Percentiles rank a stretch among this genome's conserved stretches.
These are phyloP conservation scores for Toxotes jaculatrix DNA, from an alignment of 2,113 vertebrate species.

Conservation along the genomic window DNA sequence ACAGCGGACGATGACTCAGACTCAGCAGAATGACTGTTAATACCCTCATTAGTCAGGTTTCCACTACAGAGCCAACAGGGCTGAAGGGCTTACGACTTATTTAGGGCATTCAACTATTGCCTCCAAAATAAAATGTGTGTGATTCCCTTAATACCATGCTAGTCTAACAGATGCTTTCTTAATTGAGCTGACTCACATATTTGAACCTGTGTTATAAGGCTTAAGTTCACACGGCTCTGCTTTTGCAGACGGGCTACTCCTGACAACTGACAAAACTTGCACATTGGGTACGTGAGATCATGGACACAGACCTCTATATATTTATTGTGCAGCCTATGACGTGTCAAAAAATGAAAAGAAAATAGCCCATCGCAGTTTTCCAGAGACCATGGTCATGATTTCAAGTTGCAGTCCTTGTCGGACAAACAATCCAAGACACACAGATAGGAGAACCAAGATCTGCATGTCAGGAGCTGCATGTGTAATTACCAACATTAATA, in stretches of 20 bases:
- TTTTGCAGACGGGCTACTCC: not conserved
- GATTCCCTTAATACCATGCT: conserved; percentile 33
- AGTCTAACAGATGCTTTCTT: conserved; percentile 17
- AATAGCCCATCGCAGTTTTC: not conserved
- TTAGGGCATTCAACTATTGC: conserved; percentile 28
- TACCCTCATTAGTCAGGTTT: conserved; percentile 72
- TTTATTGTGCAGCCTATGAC: not conserved
- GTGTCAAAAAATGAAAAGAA: not conserved
- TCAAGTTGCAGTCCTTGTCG: not conserved
- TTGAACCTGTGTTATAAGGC: not conserved
- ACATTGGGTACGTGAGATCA: not conserved
- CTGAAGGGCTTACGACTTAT: conserved; percentile 49
- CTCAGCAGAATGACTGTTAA: conserved; percentile 61
- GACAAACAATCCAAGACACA: not conserved
- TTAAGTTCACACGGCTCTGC: not conserved
- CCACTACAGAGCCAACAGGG: conserved; percentile 50
- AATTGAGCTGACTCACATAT: conserved; percentile 29
- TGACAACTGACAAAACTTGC: not conserved
- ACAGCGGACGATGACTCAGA: conserved; percentile 64
- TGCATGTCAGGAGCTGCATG: not conserved
- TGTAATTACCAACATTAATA: not conserved
- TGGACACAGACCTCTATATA: not conserved
- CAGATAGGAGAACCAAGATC: not conserved
- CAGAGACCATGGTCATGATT: not conserved
- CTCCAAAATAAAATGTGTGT: conserved; percentile 40